Evolutionary conservation across 2,797 vertebrate genomes (phyloP).

Genomic region (Bovichtus diacanthus): DNA sequence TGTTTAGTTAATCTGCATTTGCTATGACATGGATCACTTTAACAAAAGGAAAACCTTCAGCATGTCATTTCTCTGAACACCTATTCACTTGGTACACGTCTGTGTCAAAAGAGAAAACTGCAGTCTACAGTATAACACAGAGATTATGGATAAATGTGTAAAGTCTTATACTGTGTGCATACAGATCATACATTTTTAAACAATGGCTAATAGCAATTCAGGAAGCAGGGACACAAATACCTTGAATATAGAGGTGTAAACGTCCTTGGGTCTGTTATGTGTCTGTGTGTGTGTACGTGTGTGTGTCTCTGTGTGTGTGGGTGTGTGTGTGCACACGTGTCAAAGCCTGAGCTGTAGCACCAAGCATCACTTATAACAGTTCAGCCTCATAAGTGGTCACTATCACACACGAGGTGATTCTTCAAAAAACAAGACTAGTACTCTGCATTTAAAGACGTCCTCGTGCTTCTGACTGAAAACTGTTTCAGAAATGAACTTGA

Average conservation of each 20-base stretch:
- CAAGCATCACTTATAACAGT: conserved; percentile 29
- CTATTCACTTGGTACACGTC: too few relatives aligned
- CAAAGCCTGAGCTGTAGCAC: conserved; percentile 6
- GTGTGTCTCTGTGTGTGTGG: conserved; percentile 7
- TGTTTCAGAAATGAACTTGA: conserved; percentile 17
- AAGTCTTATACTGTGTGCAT: background rate
- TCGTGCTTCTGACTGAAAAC: conserved; percentile 20
- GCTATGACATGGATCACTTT: background rate
- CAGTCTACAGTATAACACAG: background rate
- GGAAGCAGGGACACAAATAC: background rate
- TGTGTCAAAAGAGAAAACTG: background rate
- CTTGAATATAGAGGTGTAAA: background rate
- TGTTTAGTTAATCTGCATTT: background rate
- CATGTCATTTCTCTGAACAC: too few relatives aligned
- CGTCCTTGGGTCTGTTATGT: background rate
- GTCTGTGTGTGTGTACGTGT: too few relatives aligned
- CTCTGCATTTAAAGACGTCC: conserved; percentile 13
- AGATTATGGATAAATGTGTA: background rate
- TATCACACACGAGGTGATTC: conserved; percentile 33
- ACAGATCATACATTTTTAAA: background rate
- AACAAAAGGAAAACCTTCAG: background rate
- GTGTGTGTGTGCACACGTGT: conserved; percentile 4
- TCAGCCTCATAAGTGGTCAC: conserved; percentile 42
- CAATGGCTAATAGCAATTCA: too few relatives aligned
- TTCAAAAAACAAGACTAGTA: conserved; percentile 41